These are phyloP conservation scores for Hemibagrus wyckioides DNA, from an alignment of 2,113 vertebrate species.

Conservation along the genomic window DNA sequence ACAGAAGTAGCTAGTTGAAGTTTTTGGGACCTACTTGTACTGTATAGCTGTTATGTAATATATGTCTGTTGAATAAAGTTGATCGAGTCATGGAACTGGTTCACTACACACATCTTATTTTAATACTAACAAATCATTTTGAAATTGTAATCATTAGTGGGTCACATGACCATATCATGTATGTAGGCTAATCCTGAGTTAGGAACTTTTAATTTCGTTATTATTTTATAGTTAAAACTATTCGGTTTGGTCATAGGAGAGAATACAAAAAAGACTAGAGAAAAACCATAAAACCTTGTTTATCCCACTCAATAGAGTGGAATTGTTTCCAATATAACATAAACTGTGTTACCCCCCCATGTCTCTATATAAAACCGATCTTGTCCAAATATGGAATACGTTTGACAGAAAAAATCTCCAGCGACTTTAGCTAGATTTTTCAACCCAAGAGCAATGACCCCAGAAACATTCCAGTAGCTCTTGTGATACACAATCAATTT, in stretches of 20 bases:
- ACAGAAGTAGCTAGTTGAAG: neutral
- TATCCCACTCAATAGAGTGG: neutral
- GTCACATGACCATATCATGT: neutral
- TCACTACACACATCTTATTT: neutral
- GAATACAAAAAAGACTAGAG: neutral
- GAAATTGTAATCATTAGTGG: neutral
- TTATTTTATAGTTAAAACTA: neutral
- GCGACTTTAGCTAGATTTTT: neutral
- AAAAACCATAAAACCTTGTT: neutral
- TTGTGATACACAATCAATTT: slow-evolving; percentile 31
- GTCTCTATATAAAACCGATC: neutral
- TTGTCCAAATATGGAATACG: neutral
- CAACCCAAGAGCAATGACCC: neutral
- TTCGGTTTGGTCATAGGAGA: neutral
- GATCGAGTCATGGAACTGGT: neutral
- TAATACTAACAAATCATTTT: neutral
- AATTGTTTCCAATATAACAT: neutral
- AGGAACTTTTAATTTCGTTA: too few relatives aligned
- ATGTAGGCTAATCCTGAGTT: neutral
- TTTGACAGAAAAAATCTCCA: neutral
- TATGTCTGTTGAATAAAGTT: too few relatives aligned
- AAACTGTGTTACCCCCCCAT: neutral
- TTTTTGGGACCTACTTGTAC: neutral
- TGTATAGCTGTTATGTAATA: neutral
- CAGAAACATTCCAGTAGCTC: neutral